Evolutionary conservation across 2,888 invertebrate species (phyloP).

Genomic region (Drosophila merina): DNA sequence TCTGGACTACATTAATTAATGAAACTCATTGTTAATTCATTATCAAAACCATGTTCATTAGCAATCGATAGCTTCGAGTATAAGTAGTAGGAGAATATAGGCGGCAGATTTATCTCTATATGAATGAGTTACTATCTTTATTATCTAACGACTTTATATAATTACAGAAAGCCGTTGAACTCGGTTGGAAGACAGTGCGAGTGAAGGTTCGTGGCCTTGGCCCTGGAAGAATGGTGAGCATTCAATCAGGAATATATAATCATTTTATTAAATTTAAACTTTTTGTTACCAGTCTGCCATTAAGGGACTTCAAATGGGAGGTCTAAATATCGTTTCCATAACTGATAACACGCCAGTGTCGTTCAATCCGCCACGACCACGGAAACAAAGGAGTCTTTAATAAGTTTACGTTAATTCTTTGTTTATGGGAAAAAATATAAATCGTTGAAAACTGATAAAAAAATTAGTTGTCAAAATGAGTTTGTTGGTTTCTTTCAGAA

Average conservation of each 20-base stretch:
- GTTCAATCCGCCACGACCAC: conserved; percentile 92
- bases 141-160: not conserved
- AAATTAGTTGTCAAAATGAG: not conserved
- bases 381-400: conserved; percentile 93
- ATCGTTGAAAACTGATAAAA: conserved; percentile 1
- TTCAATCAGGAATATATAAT: too few species aligned
- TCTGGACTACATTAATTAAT: too few species aligned
- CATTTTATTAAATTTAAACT: not conserved
- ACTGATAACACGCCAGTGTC: conserved; percentile 96
- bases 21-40: too few species aligned
- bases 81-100: too few species aligned
- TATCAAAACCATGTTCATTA: too few species aligned
- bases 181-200: conserved; percentile 90
- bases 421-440: conserved; percentile 15
- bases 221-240: conserved; percentile 93
- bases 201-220: conserved; percentile 93
- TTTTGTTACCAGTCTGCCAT: conserved; percentile 90
- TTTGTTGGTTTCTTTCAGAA: not conserved
- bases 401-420: not conserved
- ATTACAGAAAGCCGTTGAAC: conserved; percentile 88
- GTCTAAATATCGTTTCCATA: conserved; percentile 94
- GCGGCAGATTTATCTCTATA: too few species aligned
- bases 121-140: not conserved
- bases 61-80: too few species aligned
- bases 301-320: conserved; percentile 96